phyloP scores from a whole-genome alignment of 2,113 vertebrate species.

The Nothocercus julius region DNA sequence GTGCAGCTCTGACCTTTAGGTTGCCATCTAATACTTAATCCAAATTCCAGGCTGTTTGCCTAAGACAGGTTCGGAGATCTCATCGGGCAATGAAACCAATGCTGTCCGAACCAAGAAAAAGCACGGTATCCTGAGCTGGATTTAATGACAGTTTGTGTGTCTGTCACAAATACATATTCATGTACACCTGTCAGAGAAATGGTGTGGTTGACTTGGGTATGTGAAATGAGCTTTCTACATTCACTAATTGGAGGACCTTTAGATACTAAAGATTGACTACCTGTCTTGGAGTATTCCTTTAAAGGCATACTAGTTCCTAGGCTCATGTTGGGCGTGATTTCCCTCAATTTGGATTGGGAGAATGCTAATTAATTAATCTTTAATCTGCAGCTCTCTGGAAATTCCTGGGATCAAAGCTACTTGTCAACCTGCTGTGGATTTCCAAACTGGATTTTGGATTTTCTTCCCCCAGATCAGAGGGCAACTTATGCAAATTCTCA shows the following conservation, averaged over 20 bases:
- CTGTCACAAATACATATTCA: background rate
- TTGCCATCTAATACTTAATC: constrained; percentile 42
- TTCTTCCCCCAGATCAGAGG: constrained; percentile 63
- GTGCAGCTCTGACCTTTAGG: constrained; percentile 40
- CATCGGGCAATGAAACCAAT: background rate
- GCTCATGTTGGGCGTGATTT: background rate
- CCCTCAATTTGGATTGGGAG: background rate
- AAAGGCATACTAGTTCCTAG: background rate
- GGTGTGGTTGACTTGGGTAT: background rate
- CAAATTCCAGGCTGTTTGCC: background rate
- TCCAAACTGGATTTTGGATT: constrained; percentile 70
- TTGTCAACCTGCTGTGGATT: constrained; percentile 52
- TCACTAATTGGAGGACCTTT: background rate
- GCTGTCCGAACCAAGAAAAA: background rate
- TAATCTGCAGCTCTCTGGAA: constrained; percentile 50
- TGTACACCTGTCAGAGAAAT: constrained; percentile 9
- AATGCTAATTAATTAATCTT: constrained; percentile 64
- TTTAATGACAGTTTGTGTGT: background rate
- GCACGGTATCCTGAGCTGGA: background rate
- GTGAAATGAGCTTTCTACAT: background rate
- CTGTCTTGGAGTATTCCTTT: background rate
- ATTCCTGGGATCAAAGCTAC: constrained; percentile 59
- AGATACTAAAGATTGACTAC: background rate
- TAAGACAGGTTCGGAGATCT: background rate
- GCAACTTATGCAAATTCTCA: constrained; percentile 71